These are phyloP conservation scores for Micropoecilia bifurca DNA, from an alignment of 2,797 vertebrate genomes.

Conservation along the genomic window DNA sequence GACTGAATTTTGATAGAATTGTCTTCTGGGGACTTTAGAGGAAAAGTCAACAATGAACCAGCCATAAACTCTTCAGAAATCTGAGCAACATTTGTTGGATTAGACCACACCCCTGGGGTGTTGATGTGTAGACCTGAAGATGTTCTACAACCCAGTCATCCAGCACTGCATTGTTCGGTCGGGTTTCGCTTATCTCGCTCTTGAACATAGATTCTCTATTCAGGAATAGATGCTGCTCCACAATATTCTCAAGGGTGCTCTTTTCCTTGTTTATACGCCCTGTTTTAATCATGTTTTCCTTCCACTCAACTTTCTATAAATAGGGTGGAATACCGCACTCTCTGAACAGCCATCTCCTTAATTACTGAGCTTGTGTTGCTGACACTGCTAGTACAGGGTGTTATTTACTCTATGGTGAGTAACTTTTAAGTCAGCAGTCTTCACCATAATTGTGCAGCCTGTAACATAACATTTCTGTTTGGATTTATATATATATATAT, in stretches of 20 bases:
- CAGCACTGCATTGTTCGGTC: neutral
- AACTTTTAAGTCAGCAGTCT: neutral
- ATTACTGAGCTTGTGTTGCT: conserved; percentile 4
- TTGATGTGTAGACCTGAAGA: neutral
- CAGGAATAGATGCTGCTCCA: neutral
- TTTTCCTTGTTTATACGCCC: neutral
- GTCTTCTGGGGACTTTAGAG: neutral
- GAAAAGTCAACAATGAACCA: neutral
- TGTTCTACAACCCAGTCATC: neutral
- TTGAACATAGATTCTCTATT: neutral
- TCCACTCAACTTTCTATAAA: neutral
- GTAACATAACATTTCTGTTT: neutral
- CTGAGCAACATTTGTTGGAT: neutral
- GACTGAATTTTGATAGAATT: neutral
- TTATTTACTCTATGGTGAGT: neutral
- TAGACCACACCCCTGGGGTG: neutral
- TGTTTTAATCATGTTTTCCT: conserved; percentile 1
- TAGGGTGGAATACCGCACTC: neutral
- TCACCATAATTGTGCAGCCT: neutral
- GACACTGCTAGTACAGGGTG: neutral
- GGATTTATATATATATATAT: neutral
- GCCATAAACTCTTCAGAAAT: neutral
- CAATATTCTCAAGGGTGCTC: neutral
- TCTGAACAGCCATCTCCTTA: neutral
- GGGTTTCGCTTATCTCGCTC: neutral